These are phyloP conservation scores for Seira musarum DNA, from an alignment of 2,888 invertebrate genomes.

Conservation along the genomic window DNA sequence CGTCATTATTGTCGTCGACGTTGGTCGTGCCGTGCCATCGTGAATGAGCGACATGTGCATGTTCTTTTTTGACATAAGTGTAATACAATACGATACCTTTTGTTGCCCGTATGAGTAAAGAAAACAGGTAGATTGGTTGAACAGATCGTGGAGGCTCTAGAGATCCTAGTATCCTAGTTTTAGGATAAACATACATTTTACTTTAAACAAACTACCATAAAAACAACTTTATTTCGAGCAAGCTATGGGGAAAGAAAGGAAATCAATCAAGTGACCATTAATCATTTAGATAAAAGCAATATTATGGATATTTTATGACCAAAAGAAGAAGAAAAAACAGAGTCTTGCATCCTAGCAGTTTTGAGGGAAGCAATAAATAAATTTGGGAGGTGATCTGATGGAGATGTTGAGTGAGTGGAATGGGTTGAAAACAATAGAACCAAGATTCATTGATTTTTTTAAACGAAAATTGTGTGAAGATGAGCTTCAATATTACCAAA, in stretches of 20 bases:
- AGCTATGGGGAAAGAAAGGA: slow-evolving; percentile 20
- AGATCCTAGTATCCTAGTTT: background rate
- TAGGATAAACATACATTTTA: background rate
- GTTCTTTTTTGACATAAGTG: slow-evolving; percentile 7
- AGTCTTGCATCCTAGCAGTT: background rate
- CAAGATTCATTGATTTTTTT: slow-evolving; percentile 15
- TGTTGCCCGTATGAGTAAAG: background rate
- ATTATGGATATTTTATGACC: slow-evolving; percentile 25
- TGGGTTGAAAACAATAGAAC: background rate
- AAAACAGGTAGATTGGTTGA: slow-evolving; percentile 35
- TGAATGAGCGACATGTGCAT: slow-evolving; percentile 47
- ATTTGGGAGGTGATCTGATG: background rate
- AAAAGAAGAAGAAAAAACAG: slow-evolving; percentile 5
- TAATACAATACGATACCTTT: slow-evolving; percentile 5
- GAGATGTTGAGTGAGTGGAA: slow-evolving; percentile 3
- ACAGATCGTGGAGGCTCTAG: too few species aligned
- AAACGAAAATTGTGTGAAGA: slow-evolving; percentile 1
- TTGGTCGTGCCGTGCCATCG: slow-evolving; percentile 23
- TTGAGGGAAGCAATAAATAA: slow-evolving; percentile 17
- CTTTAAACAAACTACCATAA: slow-evolving; percentile 27
- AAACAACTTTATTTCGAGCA: slow-evolving; percentile 40
- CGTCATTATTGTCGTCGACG: slow-evolving; percentile 21
- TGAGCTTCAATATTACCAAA: slow-evolving; percentile 38
- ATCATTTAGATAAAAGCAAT: slow-evolving; percentile 53
- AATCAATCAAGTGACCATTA: slow-evolving; percentile 61